Base-by-base conservation (phyloP, 2,888 invertebrate genomes). In the Tuta absoluta region DNA sequence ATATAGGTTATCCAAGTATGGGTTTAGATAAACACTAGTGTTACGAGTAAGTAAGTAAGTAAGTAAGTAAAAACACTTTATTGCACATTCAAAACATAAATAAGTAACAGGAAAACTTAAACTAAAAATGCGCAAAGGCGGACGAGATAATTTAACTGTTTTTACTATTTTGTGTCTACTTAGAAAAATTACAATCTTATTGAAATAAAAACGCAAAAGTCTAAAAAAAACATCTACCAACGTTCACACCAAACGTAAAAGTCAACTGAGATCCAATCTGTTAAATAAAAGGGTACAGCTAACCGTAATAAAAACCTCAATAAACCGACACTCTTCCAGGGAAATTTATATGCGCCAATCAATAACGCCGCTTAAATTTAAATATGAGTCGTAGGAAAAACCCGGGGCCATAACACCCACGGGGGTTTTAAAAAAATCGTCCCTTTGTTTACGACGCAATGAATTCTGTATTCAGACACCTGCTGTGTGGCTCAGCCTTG, bases 381-480 rank as follows among this genome's bases (percentile, higher is more conserved):
- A 81, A 79, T 79, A 84, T 79, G 53, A 49, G 63, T 38, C 62
- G 75, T 71, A 23, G 60, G 38, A 71, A 72, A 75, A 73, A 68
- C 68, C 70, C 70, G 70, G 69, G 71, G 73, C 70, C 69, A 73
- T 21, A 75, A 74, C 72, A 73, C 75, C 77, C 76, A 71, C 72
- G 45, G 62, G 69, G 74, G 74, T 70, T 79, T 72, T 82, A 81
- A 78, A 81, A 86, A 86, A 87, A 84, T 81, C 75, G 78, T 81
- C 77, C 81, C 80, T 80, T 86, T 88, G 85, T 87, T 85, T 87
- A 85, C 82, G 82, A 78, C 76, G 84, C 85, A 82, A 87, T 88
- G 86, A 87, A 87, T 87, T 84, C 76, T 72, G 78, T 80, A 84
- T 84, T 81, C 81, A 84, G 85, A 82, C 82, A 84, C 81, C 86